These are phyloP conservation scores for Globicephala melas DNA, from an alignment of 2,113 vertebrate species.

Conservation along the genomic window DNA sequence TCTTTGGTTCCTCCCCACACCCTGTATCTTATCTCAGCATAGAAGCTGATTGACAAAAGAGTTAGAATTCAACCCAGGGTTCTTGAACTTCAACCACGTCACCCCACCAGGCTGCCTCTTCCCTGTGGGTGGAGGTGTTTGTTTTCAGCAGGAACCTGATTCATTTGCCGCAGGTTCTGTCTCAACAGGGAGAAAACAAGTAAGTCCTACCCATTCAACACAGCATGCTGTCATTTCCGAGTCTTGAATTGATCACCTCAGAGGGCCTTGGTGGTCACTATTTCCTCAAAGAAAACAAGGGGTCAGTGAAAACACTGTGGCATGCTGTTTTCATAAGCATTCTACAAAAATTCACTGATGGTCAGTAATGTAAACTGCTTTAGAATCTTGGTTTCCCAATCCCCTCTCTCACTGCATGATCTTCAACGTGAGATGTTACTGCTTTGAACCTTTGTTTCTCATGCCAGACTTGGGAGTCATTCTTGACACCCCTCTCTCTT, in stretches of 20 bases:
- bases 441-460: neutral
- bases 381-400: neutral
- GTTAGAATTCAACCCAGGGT: neutral
- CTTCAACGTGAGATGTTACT: neutral
- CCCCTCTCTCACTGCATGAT: neutral
- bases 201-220: neutral
- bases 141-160: neutral
- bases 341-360: neutral
- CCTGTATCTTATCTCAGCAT: neutral
- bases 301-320: neutral
- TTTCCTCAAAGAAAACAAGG: neutral
- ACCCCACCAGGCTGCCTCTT: neutral
- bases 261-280: neutral
- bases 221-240: neutral
- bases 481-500: neutral
- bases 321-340: neutral
- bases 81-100: neutral
- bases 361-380: neutral
- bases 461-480: neutral
- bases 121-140: neutral
- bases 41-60: neutral
- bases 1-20: neutral
- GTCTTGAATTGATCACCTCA: neutral
- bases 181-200: neutral
- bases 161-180: neutral